phyloP scores from a whole-genome alignment of 1,140 invertebrate species.

The Zophobas atratus region DNA sequence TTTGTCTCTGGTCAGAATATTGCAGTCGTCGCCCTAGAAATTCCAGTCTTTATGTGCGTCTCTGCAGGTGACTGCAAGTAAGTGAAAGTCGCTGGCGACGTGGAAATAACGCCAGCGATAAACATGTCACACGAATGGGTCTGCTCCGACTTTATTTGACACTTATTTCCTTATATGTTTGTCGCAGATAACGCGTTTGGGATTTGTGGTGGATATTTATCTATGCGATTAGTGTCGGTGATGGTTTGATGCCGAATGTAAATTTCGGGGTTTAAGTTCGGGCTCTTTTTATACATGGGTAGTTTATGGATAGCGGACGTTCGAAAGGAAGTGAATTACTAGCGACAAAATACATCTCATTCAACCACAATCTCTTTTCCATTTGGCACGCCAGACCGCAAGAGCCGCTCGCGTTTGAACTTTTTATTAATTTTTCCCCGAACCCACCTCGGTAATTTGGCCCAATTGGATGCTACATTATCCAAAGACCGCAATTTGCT shows the following conservation, averaged over 20 bases:
- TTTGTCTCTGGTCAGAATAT: no score
- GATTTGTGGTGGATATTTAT: not conserved
- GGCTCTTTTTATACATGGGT: no score
- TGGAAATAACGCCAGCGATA: not conserved
- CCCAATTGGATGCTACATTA: not conserved
- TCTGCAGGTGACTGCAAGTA: not conserved
- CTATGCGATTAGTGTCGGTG: not conserved
- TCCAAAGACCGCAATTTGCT: not conserved
- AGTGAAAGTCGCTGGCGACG: not conserved
- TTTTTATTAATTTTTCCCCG: not conserved
- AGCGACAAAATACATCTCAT: no score
- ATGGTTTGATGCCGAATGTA: not conserved
- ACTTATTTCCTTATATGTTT: slow-evolving; percentile 6
- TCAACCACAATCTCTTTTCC: no score
- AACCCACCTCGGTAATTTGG: not conserved
- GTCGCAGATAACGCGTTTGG: not conserved
- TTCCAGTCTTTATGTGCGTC: no score
- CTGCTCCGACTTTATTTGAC: not conserved
- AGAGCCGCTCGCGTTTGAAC: no score
- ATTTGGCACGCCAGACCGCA: no score
- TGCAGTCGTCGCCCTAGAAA: no score
- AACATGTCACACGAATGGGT: not conserved
- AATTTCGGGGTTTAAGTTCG: not conserved
- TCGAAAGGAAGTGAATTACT: no score
- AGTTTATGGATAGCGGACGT: no score